Evolutionary conservation across 2,888 invertebrate genomes (phyloP).

Genomic region (Leptinotarsa haldemani): DNA sequence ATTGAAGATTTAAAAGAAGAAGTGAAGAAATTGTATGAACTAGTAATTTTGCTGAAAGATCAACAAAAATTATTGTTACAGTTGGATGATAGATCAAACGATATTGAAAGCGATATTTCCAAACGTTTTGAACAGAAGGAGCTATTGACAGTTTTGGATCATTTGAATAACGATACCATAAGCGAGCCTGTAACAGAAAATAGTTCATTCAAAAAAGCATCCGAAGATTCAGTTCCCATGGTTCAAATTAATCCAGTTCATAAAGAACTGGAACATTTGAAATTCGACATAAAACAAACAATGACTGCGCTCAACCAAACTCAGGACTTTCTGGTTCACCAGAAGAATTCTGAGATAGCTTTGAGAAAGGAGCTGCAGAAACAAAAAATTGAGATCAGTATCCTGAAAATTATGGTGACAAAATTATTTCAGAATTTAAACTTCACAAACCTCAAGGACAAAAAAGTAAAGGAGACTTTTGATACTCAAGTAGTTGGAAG

Average conservation of each 20-base stretch:
- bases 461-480: slow-evolving; percentile 20
- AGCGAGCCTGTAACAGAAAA: neutral
- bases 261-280: slow-evolving; percentile 46
- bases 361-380: slow-evolving; percentile 50
- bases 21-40: slow-evolving; percentile 57
- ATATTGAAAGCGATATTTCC: slow-evolving; percentile 20
- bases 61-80: slow-evolving; percentile 57
- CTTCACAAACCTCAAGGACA: neutral
- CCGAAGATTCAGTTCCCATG: neutral
- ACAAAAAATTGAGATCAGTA: slow-evolving; percentile 47
- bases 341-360: slow-evolving; percentile 46
- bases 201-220: neutral
- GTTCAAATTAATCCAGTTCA: slow-evolving; percentile 23
- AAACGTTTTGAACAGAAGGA: slow-evolving; percentile 35
- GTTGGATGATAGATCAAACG: slow-evolving; percentile 46
- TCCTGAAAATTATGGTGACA: slow-evolving; percentile 43
- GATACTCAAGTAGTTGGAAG: slow-evolving; percentile 22
- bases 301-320: slow-evolving; percentile 49
- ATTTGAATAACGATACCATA: slow-evolving; percentile 28
- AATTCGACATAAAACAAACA: slow-evolving; percentile 45
- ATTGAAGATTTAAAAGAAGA: slow-evolving; percentile 56
- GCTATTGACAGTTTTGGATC: slow-evolving; percentile 38
- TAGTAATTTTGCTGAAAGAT: slow-evolving; percentile 58
- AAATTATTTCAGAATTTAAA: slow-evolving; percentile 36
- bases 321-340: slow-evolving; percentile 39